Percentiles rank a stretch among this genome's conserved stretches.
Evolutionary conservation across 1,140 invertebrate species (phyloP).

Genomic region (Leucophenga varia): DNA sequence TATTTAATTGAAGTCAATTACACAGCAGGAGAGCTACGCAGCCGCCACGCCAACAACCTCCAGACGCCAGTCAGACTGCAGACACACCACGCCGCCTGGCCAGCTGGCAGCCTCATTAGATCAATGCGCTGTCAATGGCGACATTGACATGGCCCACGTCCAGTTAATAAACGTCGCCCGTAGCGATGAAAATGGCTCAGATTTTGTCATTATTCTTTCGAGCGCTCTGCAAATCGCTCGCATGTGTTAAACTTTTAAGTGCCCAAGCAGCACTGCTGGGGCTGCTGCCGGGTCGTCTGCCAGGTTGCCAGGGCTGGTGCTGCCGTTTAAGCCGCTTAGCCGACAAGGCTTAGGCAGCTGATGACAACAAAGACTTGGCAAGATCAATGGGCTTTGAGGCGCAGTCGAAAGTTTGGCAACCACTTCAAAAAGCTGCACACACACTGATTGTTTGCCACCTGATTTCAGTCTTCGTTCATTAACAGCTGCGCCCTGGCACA

Average conservation of each 20-base stretch:
- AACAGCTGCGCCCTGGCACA: slow-evolving; percentile 17
- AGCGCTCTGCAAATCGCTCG: slow-evolving; percentile 25
- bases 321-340: slow-evolving; percentile 35
- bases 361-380: slow-evolving; percentile 35
- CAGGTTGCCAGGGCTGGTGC: background rate
- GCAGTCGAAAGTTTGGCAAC: slow-evolving; percentile 33
- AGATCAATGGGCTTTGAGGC: slow-evolving; percentile 41
- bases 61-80: slow-evolving; percentile 9
- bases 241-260: slow-evolving; percentile 34
- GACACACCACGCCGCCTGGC: slow-evolving; percentile 15
- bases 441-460: slow-evolving; percentile 39
- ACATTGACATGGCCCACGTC: slow-evolving; percentile 10
- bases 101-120: slow-evolving; percentile 40
- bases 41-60: no score
- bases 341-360: slow-evolving; percentile 17
- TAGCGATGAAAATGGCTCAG: slow-evolving; percentile 16
- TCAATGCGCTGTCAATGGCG: slow-evolving; percentile 23
- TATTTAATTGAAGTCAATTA: no score
- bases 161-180: slow-evolving; percentile 25
- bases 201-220: slow-evolving; percentile 9
- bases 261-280: slow-evolving; percentile 16
- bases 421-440: slow-evolving; percentile 43
- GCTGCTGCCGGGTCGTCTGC: background rate
- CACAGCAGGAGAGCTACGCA: slow-evolving; percentile 34
- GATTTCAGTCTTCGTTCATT: slow-evolving; percentile 31